Base-by-base conservation (phyloP, 2,113 vertebrate species). In the Astur gentilis region DNA sequence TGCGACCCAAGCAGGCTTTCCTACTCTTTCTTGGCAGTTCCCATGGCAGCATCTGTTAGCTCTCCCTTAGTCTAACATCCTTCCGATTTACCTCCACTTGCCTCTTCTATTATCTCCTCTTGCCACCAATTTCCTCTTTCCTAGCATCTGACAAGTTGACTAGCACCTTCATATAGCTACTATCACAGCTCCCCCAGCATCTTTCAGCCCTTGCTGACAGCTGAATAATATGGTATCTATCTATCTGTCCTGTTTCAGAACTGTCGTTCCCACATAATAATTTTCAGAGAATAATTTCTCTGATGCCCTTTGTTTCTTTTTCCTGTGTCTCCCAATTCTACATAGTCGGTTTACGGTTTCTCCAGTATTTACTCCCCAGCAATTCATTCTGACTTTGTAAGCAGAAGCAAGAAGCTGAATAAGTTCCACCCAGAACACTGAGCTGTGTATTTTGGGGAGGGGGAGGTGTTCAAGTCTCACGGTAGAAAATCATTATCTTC, bases 111-210 rank as follows among this genome's bases (percentile, higher is more conserved):
- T 96, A 97, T 87, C 91, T 94, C 81, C 49, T 95, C 83, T 92
- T 94, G 95, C 91, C 91, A 97, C 93, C 97, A 94, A 95, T 97
- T 95, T 92, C 94, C 58, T 80, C 89, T 85, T 87, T 87, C 83
- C 49, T 55, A 45, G 40, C n/a, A 89, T 73, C 57, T 97, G 94
- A 91, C 94, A 87, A 70, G 91, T 61, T 94, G 94, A 95, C 81
- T 94, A 95, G 73, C 73, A 80, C 83, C 84, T 94, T 93, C 89
- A 17, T 21, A 47, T 1, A 85, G 91, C 61, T 65, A 22, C 87
- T 45, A 62, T 72, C 81, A 52, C 83, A 89, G 77, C 77, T 93
- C 49, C 78, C 25, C 66, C 81, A 27, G 69, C 47, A 61, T 91
- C 89, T 69, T 42, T 44, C 83, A 97, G 65, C 70, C 77, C 65